Conservation (phyloP, 37 sponge, comb jelly and placozoan species). For the Oscarella lobularis region DNA sequence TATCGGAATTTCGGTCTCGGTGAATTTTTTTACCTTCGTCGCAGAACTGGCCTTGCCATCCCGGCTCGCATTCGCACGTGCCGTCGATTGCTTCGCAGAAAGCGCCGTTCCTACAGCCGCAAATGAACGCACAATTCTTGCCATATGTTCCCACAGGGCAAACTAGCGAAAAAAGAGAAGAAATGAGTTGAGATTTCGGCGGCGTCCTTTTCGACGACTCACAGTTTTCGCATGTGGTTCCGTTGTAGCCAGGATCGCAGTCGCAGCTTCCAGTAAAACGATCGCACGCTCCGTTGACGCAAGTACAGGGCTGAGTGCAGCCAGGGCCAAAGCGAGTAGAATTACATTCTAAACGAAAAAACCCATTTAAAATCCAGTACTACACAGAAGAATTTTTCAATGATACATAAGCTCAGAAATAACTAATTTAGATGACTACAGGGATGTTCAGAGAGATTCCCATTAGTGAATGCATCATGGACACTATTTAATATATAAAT, state of each 20-base stretch:
- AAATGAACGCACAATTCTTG: not conserved
- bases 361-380: too few species aligned
- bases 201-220: not conserved
- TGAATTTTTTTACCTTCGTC: not conserved
- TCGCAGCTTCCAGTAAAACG: constrained; percentile 3
- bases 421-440: too few species aligned
- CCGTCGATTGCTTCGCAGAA: not conserved
- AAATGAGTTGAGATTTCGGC: not conserved
- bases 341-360: not conserved
- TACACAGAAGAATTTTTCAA: too few species aligned
- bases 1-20: not conserved
- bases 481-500: too few species aligned
- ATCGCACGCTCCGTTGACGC: constrained; percentile 9
- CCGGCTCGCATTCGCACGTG: not conserved
- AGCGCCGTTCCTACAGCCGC: not conserved
- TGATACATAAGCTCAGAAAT: too few species aligned
- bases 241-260: not conserved
- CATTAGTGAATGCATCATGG: too few species aligned
- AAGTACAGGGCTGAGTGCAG: not conserved
- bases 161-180: not conserved
- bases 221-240: not conserved
- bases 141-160: constrained; percentile 4
- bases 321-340: not conserved
- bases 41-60: not conserved
- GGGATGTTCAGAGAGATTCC: too few species aligned